Evolutionary conservation across 2,888 invertebrate genomes (phyloP).

Genomic region (Cryptocephalus moraei): DNA sequence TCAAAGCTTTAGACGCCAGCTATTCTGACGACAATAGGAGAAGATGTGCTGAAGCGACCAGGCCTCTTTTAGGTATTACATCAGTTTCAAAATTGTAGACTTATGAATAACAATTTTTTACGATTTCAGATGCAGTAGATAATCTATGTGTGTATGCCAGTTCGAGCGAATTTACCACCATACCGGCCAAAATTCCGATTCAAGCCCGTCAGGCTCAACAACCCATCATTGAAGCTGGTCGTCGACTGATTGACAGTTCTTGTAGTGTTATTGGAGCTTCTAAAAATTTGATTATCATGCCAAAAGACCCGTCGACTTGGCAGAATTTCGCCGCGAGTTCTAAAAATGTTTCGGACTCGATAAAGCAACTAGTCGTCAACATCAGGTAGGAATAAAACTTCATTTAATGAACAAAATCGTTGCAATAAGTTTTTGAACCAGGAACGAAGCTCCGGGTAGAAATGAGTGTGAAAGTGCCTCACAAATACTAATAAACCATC

Average conservation of each 20-base stretch:
- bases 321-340: constrained; percentile 88
- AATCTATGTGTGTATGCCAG: constrained; percentile 87
- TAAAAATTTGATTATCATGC: constrained; percentile 76
- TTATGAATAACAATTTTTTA: no score
- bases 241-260: constrained; percentile 70
- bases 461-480: constrained; percentile 82
- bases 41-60: constrained; percentile 67
- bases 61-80: constrained; percentile 50
- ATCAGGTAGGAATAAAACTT: constrained; percentile 50
- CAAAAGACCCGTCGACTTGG: constrained; percentile 90
- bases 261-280: constrained; percentile 86
- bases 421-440: constrained; percentile 23
- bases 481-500: constrained; percentile 62
- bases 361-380: constrained; percentile 86
- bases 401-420: background rate
- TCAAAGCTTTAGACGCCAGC: constrained; percentile 80
- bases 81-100: no score
- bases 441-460: constrained; percentile 93
- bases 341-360: constrained; percentile 91
- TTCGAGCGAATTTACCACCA: constrained; percentile 85
- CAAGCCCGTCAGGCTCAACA: constrained; percentile 78
- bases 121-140: constrained; percentile 66
- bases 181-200: constrained; percentile 83
- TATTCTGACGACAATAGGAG: constrained; percentile 68
- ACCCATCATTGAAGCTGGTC: constrained; percentile 77